These are phyloP conservation scores for Podarcis cretensis DNA, from an alignment of 2,113 vertebrate genomes.

Conservation along the genomic window DNA sequence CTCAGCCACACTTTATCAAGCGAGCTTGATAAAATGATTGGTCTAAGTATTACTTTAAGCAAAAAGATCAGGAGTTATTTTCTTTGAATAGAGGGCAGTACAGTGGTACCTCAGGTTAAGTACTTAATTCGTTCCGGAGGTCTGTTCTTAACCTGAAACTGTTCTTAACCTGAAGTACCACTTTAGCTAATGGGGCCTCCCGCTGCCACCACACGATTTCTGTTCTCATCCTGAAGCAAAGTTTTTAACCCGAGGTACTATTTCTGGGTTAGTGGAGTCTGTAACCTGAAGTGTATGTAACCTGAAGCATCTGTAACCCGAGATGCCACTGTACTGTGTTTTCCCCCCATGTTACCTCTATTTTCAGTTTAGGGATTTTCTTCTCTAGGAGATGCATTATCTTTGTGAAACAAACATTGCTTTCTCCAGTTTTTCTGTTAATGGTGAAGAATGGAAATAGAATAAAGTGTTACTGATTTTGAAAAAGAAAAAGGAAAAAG, in stretches of 20 bases:
- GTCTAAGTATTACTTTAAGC: slow-evolving; percentile 73
- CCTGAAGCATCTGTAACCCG: too few species aligned
- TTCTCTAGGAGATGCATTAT: slow-evolving; percentile 81
- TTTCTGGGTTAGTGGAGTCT: too few species aligned
- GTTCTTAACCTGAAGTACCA: too few species aligned
- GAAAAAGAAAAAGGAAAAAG: slow-evolving; percentile 53
- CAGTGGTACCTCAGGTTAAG: too few species aligned
- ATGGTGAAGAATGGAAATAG: slow-evolving; percentile 86
- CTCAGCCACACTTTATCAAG: slow-evolving; percentile 64
- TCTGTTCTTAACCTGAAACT: too few species aligned
- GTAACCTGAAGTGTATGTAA: too few species aligned
- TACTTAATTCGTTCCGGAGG: too few species aligned
- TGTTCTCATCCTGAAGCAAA: too few species aligned
- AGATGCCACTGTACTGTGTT: slow-evolving; percentile 43
- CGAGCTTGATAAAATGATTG: slow-evolving; percentile 70
- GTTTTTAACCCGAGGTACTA: too few species aligned
- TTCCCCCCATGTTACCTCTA: slow-evolving; percentile 67
- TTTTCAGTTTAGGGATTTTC: slow-evolving; percentile 81
- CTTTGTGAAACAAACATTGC: slow-evolving; percentile 85
- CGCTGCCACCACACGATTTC: too few species aligned
- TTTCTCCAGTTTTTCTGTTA: slow-evolving; percentile 86
- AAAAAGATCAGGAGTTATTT: slow-evolving; percentile 75
- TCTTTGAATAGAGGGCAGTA: slow-evolving; percentile 74
- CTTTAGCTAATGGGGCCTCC: too few species aligned
- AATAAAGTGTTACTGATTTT: slow-evolving; percentile 90